Evolutionary conservation across 1,140 invertebrate genomes (phyloP), one percentile per base, ranked within the genome.

Genomic region (Trachymyrmex septentrionalis): DNA sequence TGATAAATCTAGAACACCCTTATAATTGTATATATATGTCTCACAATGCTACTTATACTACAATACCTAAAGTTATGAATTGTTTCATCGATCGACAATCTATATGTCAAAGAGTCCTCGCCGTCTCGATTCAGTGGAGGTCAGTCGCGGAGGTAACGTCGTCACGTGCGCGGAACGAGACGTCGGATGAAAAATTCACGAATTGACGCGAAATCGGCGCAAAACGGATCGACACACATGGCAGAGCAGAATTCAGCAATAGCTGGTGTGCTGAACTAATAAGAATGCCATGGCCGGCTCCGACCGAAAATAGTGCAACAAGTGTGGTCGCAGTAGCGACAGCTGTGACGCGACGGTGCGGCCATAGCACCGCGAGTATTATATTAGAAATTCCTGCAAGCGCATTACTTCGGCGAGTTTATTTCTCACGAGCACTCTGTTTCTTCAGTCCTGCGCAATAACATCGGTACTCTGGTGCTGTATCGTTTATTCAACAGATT

Each of bases 231-330:
- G 86, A 61, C 21, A 85, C 64, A 44, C 61, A 69, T 48, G 61
- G 66, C 61, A 53, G 34, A 16, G 38, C 61, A 71, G 48, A 76
- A 78, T 76, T 63, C 71, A 59, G 64, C 59, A 76, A 82, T 76
- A 87, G 73, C 75, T 73, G 85, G 57, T 27, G 44, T n/a, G 59
- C 21, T 71, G 81, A 48, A 55, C 81, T 91, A 89, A 91, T 92
- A 89, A 91, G 85, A 88, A 85, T 61, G 82, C 55, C 84, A 66
- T 19, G 66, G 38, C 55, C 64, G 75, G 64, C 44, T 19, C 19
- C 7, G 57, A 55, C 75, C 55, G 86, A 90, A 92, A 90, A 89
- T 87, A 91, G 91, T 67, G 92, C 92, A 92, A 92, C 92, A 92
- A 92, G 92, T 92, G 91, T 82, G 90, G 73, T 80, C 82, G 87